Evolutionary conservation across 2,888 invertebrate species (phyloP).

Genomic region (Heliconius erato): DNA sequence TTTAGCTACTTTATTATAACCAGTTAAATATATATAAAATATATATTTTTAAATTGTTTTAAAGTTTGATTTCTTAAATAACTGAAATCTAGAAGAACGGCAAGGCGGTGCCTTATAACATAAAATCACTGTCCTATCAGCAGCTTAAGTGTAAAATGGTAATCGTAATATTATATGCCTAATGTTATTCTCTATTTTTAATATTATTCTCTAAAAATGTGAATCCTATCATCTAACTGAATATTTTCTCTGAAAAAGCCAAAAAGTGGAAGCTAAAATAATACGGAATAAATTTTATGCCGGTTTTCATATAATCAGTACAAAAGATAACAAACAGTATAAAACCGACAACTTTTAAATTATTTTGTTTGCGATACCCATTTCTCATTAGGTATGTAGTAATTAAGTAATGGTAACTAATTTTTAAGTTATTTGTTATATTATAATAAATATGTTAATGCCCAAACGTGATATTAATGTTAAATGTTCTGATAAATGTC

Average conservation of each 20-base stretch:
- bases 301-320: neutral
- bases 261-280: no score
- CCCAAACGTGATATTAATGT: conserved; percentile 75
- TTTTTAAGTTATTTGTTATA: neutral
- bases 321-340: neutral
- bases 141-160: neutral
- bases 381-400: neutral
- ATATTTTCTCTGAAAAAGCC: no score
- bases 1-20: neutral
- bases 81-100: conserved; percentile 48
- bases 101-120: conserved; percentile 75
- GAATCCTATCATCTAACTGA: no score
- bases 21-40: neutral
- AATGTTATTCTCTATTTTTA: neutral
- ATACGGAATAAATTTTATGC: neutral
- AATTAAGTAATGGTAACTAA: neutral
- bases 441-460: conserved; percentile 40
- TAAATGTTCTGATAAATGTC: conserved; percentile 52
- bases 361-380: neutral
- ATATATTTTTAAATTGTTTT: neutral
- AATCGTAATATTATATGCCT: neutral
- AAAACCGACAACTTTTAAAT: neutral
- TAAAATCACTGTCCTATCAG: conserved; percentile 47
- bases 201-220: no score
- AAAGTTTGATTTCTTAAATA: neutral